phyloP scores from a whole-genome alignment of 2,797 vertebrate genomes.

The Sebastes itinus region DNA sequence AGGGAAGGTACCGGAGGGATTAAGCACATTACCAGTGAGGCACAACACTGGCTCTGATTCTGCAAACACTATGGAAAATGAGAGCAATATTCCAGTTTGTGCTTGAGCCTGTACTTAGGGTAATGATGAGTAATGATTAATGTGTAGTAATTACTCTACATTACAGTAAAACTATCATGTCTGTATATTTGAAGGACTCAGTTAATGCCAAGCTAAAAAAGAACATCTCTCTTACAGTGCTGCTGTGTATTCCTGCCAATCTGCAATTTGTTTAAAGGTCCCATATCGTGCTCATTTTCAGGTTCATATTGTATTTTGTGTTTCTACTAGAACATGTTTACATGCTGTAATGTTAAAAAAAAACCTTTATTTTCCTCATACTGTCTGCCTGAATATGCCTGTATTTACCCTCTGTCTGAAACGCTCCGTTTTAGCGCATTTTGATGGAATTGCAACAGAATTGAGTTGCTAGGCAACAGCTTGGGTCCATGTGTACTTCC shows the following conservation, averaged over 20 bases:
- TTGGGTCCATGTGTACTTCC: too few species aligned
- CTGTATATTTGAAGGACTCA: constrained; percentile 2
- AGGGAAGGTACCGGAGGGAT: constrained; percentile 30
- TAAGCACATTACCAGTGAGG: constrained; percentile 23
- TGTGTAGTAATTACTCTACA: constrained; percentile 9
- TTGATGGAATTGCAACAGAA: too few species aligned
- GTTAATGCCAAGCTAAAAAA: constrained; percentile 9
- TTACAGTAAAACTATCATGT: constrained; percentile 3
- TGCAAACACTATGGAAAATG: constrained; percentile 59
- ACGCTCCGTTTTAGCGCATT: too few species aligned
- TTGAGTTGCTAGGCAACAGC: too few species aligned
- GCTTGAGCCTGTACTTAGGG: constrained; percentile 30
- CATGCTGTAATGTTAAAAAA: too few species aligned
- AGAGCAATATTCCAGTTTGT: constrained; percentile 19
- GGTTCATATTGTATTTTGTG: too few species aligned
- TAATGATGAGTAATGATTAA: constrained; percentile 33
- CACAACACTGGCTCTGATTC: constrained; percentile 27
- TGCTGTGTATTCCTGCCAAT: not conserved
- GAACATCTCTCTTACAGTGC: not conserved
- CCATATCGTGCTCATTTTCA: too few species aligned
- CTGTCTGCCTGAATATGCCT: too few species aligned
- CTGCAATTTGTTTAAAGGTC: too few species aligned
- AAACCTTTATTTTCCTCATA: too few species aligned
- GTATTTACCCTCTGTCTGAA: too few species aligned
- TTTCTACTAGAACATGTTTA: too few species aligned